Evolutionary conservation across 2,797 vertebrate species (phyloP), one percentile per base, ranked within the genome.

Genomic region (Rachycentron canadum): DNA sequence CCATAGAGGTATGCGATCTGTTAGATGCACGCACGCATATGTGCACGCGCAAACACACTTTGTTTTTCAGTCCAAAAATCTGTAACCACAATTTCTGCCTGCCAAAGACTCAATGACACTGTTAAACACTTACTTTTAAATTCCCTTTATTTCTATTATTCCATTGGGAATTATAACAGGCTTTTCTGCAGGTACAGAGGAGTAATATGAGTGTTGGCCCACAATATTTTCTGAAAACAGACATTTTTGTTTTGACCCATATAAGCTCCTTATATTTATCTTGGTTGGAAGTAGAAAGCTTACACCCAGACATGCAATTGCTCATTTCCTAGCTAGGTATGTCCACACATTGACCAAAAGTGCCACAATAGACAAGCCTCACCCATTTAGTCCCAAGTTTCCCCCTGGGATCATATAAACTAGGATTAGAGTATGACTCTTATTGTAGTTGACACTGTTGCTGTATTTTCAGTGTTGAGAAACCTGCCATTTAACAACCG

Each of bases 81-180:
- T 50, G 19, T 10, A 17, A 26, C 36, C 28, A 21, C 34, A 40
- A 56, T 76, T 56, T 76, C 2, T 69, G 40, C 21, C 40, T 57
- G 49, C 49, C 52, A 49, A 47, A 32, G 30, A 62, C 65, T 68
- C 41, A 38, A 7, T 21, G 47, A 63, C 65, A 62, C 26, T 68
- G 17, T 53, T 45, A 45, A 43, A 55, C 12, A 26, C 23, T 52
- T 12, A 12, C 49, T 52, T 52, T 52, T 11, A 25, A 47, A 21
- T 9, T 47, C 8, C 43, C 8, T 26, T 2, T 52, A 6, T 26
- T 52, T 25, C 1, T 52, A 25, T 21, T 52, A 26, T 28, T 53
- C 47, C 25, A 16, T 17, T 55, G 52, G 52, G 52, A 55, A 55
- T n/a, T 25, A 73, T 34, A 32, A 10, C 30, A 30, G 23, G 23